These are phyloP conservation scores for Prionailurus bengalensis DNA, from an alignment of 2,113 vertebrate genomes.

Conservation along the genomic window DNA sequence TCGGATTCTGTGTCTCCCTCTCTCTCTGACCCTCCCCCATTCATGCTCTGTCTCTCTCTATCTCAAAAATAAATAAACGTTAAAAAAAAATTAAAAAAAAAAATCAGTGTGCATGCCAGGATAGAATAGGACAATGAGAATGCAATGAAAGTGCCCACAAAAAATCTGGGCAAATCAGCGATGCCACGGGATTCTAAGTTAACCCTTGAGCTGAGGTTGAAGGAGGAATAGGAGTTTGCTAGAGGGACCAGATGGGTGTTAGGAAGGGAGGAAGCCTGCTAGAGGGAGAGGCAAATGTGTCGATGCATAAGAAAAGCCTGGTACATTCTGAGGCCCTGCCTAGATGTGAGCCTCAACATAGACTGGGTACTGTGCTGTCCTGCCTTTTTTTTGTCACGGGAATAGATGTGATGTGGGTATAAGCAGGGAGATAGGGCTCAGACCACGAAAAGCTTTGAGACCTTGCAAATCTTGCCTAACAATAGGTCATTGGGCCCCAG, in stretches of 20 bases:
- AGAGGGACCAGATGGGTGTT: neutral
- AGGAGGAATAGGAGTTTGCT: neutral
- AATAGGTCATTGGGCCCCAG: neutral
- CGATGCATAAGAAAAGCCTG: neutral
- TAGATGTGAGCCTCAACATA: neutral
- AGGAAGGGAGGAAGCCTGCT: neutral
- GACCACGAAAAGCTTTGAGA: neutral
- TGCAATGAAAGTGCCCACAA: neutral
- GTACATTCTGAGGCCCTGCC: neutral
- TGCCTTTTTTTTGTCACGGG: neutral
- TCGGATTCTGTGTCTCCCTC: too few relatives aligned
- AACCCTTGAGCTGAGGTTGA: slow-evolving; percentile 2
- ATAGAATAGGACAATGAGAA: neutral
- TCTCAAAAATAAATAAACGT: too few relatives aligned
- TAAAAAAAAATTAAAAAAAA: neutral
- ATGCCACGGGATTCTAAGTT: neutral
- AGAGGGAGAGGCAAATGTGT: neutral
- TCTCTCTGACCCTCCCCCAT: too few relatives aligned
- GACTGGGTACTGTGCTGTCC: neutral
- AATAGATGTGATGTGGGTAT: neutral
- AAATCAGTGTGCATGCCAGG: neutral
- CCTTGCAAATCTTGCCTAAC: neutral
- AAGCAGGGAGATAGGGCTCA: neutral
- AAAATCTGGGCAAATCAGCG: neutral
- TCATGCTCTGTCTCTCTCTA: too few relatives aligned